Conservation (phyloP, 2,797 vertebrate genomes). For the Diplodus sargus region DNA sequence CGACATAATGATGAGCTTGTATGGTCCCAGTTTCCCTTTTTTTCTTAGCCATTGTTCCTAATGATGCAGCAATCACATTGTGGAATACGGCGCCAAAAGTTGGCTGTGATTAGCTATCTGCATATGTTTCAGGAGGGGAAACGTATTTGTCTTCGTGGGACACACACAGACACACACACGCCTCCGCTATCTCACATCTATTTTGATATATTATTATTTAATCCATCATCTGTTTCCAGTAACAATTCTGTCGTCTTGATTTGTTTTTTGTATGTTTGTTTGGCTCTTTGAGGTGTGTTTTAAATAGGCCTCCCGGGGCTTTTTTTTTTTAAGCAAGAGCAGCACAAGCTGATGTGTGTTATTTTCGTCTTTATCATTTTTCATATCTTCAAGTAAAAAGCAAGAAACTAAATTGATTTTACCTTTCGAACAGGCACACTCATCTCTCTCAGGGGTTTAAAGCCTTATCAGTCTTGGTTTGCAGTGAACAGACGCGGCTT, state of each 20-base stretch:
- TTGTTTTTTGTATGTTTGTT: constrained; percentile 29
- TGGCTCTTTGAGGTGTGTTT: constrained; percentile 43
- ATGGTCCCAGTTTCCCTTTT: constrained; percentile 23
- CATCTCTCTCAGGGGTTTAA: constrained; percentile 23
- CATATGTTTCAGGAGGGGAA: constrained; percentile 19
- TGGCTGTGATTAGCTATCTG: constrained; percentile 28
- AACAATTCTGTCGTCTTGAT: constrained; percentile 26
- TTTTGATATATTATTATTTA: constrained; percentile 38
- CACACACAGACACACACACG: not conserved
- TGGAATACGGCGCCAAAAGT: constrained; percentile 10
- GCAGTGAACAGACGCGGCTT: constrained; percentile 26
- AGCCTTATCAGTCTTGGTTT: constrained; percentile 24
- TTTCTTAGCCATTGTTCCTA: constrained; percentile 42
- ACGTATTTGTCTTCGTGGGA: constrained; percentile 5
- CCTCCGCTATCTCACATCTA: not conserved
- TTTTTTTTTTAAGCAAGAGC: constrained; percentile 20
- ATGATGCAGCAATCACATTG: constrained; percentile 43
- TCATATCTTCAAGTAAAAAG: constrained; percentile 20
- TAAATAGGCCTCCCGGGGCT: constrained; percentile 28
- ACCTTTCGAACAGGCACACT: constrained; percentile 16
- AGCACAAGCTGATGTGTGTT: constrained; percentile 2
- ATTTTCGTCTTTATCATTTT: constrained; percentile 29
- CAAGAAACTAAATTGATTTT: constrained; percentile 24
- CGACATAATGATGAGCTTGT: constrained; percentile 34
- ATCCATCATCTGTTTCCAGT: constrained; percentile 30